A percentile compares a stretch with the other conserved stretches of the same genome.
Conservation (phyloP, 2,888 invertebrate genomes). For the Pheosia gnoma region DNA sequence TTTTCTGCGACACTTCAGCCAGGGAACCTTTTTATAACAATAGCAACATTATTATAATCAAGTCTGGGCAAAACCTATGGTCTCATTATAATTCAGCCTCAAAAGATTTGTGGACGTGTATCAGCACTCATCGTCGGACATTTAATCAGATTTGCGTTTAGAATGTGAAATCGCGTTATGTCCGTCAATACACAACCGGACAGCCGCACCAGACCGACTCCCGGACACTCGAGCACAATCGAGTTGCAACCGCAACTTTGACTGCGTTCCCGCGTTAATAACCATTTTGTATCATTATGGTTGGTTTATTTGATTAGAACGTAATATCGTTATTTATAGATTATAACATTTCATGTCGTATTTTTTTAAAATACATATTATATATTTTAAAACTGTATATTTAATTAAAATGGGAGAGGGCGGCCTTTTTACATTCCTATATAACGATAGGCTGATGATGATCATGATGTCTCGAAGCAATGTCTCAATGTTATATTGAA, state of each 20-base stretch:
- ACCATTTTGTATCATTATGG: not conserved
- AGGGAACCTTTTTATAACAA: too few species aligned
- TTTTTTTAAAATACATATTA: too few species aligned
- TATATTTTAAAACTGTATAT: too few species aligned
- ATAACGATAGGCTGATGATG: too few species aligned
- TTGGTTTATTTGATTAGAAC: constrained; percentile 6
- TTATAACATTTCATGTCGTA: too few species aligned
- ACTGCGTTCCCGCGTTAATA: constrained; percentile 2
- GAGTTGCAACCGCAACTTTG: constrained; percentile 19
- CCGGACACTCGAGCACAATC: constrained; percentile 14
- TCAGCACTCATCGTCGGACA: constrained; percentile 15
- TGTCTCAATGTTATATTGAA: too few species aligned
- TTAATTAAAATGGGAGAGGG: too few species aligned
- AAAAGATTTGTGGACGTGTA: not conserved
- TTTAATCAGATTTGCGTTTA: constrained; percentile 32
- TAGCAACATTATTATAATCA: too few species aligned
- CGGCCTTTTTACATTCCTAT: too few species aligned
- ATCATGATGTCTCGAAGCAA: too few species aligned
- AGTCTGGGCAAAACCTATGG: too few species aligned
- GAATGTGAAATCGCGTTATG: constrained; percentile 25
- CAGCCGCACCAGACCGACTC: constrained; percentile 8
- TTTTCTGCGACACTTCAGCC: too few species aligned
- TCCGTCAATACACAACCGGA: constrained; percentile 13
- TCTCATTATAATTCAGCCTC: not conserved
- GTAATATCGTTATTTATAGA: not conserved